Conservation (phyloP, 2,888 invertebrate genomes). For the Belgica antarctica region DNA sequence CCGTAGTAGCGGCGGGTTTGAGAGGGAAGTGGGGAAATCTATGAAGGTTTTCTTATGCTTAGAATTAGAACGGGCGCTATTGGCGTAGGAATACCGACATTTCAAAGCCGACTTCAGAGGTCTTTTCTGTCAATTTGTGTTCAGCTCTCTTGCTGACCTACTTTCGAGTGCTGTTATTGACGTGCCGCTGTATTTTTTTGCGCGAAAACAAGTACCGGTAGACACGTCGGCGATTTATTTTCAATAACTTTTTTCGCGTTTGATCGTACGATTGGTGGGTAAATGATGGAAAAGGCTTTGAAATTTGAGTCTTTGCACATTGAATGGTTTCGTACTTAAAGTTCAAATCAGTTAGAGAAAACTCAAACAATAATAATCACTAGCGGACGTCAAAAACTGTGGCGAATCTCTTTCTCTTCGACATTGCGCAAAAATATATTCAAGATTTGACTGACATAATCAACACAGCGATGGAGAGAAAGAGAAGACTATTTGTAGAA, state of each 20-base stretch:
- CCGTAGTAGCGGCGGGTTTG: not conserved
- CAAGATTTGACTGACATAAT: constrained; percentile 1
- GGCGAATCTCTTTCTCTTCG: not conserved
- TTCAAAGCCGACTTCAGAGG: not conserved
- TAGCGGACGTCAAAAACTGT: not conserved
- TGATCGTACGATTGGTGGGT: constrained; percentile 10
- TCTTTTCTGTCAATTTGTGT: not conserved
- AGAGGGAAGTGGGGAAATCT: constrained; percentile 1
- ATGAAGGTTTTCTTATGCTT: not conserved
- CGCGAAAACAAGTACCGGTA: not conserved
- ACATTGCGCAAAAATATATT: too few relatives aligned
- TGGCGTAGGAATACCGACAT: too few relatives aligned
- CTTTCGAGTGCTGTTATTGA: not conserved
- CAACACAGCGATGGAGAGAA: not conserved
- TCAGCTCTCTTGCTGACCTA: constrained; percentile 1
- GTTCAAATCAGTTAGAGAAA: too few relatives aligned
- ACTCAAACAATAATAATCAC: not conserved
- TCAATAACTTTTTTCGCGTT: not conserved
- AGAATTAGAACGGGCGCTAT: not conserved
- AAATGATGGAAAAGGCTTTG: too few relatives aligned
- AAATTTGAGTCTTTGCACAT: too few relatives aligned
- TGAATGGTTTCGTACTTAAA: too few relatives aligned
- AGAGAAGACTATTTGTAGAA: not conserved
- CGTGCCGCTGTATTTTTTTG: not conserved
- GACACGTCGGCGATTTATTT: constrained; percentile 16